Evolutionary conservation across 2,888 invertebrate genomes (phyloP).

Genomic region (Euplagia quadripunctaria): DNA sequence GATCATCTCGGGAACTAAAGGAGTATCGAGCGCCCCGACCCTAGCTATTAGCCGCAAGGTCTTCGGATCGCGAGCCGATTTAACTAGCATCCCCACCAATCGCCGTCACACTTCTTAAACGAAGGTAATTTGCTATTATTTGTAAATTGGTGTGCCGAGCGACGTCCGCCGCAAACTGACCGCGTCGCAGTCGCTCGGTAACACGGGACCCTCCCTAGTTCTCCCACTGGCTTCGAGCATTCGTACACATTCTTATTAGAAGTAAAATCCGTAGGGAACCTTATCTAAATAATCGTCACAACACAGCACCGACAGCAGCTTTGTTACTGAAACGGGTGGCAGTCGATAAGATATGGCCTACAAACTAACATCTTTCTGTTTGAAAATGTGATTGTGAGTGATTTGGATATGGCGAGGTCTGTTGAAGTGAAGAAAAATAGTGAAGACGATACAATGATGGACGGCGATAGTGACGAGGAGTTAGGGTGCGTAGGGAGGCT

Average conservation of each 20-base stretch:
- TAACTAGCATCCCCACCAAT: constrained; percentile 85
- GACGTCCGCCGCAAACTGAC: constrained; percentile 76
- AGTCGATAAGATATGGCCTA: constrained; percentile 83
- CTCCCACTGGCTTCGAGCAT: constrained; percentile 69
- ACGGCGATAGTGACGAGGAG: constrained; percentile 77
- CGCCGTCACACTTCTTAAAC: constrained; percentile 86
- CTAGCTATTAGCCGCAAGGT: constrained; percentile 85
- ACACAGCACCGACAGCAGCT: constrained; percentile 60
- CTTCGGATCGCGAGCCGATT: constrained; percentile 84
- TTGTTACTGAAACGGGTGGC: constrained; percentile 69
- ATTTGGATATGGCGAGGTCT: constrained; percentile 72
- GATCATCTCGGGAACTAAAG: constrained; percentile 72
- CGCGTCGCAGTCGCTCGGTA: constrained; percentile 79
- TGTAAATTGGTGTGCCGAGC: constrained; percentile 84
- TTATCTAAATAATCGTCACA: constrained; percentile 77
- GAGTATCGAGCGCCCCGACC: constrained; percentile 69
- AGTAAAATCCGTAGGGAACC: constrained; percentile 52
- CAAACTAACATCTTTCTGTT: constrained; percentile 69
- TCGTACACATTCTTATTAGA: constrained; percentile 36
- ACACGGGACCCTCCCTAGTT: constrained; percentile 75
- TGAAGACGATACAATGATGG: constrained; percentile 82
- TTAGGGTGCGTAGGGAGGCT: constrained; percentile 77
- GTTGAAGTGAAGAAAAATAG: constrained; percentile 79
- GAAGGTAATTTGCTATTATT: constrained; percentile 87
- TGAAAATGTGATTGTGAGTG: constrained; percentile 71